A percentile compares a stretch with the other conserved stretches of the same genome.
Conservation (phyloP, 2,797 vertebrate genomes). For the Menidia menidia region DNA sequence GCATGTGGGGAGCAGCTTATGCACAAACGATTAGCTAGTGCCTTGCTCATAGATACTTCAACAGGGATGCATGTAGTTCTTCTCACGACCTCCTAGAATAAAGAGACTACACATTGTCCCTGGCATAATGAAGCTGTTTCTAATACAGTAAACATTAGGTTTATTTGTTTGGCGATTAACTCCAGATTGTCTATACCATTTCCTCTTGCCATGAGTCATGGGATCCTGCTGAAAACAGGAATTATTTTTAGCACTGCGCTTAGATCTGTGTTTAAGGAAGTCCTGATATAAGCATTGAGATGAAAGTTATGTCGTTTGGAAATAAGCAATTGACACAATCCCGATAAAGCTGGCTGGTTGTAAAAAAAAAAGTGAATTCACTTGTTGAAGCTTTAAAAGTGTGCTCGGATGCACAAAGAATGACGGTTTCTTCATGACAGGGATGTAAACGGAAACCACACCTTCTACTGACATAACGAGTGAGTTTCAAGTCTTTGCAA, state of each 20-base stretch:
- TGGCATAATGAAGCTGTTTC: too few relatives aligned
- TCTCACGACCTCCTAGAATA: background rate
- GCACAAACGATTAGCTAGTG: background rate
- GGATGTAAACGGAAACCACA: background rate
- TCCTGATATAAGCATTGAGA: background rate
- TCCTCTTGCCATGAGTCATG: constrained; percentile 7
- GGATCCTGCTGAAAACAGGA: background rate
- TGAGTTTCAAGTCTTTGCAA: constrained; percentile 25
- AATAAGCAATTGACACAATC: constrained; percentile 16
- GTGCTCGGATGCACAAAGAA: constrained; percentile 2
- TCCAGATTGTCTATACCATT: constrained; percentile 8
- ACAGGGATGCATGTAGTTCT: background rate
- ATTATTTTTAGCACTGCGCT: background rate
- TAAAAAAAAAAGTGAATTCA: constrained; percentile 12
- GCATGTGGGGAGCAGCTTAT: background rate
- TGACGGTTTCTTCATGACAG: background rate
- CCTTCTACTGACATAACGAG: constrained; percentile 15
- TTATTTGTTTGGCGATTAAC: constrained; percentile 37
- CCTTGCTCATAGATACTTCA: constrained; percentile 5
- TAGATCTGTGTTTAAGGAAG: background rate
- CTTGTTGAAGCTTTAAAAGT: constrained; percentile 6
- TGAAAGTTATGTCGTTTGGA: too few relatives aligned
- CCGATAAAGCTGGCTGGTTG: background rate
- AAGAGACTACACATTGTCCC: too few relatives aligned
- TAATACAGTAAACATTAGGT: constrained; percentile 4